Conservation (phyloP, 2,888 invertebrate species). For the Melieria omissa region DNA sequence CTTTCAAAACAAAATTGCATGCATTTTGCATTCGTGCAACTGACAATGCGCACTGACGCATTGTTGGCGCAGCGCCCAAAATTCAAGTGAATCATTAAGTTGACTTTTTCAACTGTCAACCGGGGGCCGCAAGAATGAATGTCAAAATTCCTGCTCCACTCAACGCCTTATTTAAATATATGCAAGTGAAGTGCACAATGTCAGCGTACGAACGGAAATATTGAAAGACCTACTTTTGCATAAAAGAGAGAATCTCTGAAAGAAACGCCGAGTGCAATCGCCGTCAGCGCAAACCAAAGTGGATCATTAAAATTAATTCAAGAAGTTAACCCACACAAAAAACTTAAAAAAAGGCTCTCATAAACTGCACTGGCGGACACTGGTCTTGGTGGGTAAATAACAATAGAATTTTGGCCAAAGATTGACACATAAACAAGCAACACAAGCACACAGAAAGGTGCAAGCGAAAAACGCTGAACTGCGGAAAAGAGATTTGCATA, state of each 20-base stretch:
- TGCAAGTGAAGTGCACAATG: not conserved
- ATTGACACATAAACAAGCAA: constrained; percentile 41
- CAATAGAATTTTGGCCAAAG: constrained; percentile 24
- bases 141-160: constrained; percentile 20
- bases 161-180: not conserved
- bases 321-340: not conserved
- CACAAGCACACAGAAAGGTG: constrained; percentile 38
- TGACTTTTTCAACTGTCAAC: too few relatives aligned
- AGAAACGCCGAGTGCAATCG: too few relatives aligned
- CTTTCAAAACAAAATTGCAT: too few relatives aligned
- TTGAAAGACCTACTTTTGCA: too few relatives aligned
- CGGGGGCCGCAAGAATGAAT: too few relatives aligned
- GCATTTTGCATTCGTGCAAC: too few relatives aligned
- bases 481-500: constrained; percentile 47
- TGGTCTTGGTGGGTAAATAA: constrained; percentile 11
- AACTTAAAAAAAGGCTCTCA: constrained; percentile 35
- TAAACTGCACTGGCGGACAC: not conserved
- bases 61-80: too few relatives aligned
- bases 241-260: too few relatives aligned
- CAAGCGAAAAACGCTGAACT: constrained; percentile 51
- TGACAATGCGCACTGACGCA: too few relatives aligned
- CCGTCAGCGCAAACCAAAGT: constrained; percentile 25
- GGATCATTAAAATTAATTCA: constrained; percentile 54
- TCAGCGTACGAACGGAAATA: too few relatives aligned
- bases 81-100: too few relatives aligned